Evolutionary conservation across 2,113 vertebrate species (phyloP).

Genomic region (Dipodomys ordii): DNA sequence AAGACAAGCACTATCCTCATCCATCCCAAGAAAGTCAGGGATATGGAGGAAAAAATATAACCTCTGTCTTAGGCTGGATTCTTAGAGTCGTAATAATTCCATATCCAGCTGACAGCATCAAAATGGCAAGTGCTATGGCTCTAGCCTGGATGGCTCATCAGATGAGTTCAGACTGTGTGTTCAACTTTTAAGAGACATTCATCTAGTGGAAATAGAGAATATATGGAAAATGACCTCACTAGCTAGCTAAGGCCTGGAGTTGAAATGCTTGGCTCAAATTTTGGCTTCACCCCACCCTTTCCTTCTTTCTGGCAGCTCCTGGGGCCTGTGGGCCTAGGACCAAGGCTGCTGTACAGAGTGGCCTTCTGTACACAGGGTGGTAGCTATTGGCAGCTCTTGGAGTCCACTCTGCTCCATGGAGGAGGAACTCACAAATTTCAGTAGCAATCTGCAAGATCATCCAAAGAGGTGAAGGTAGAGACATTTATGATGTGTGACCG

Average conservation of each 20-base stretch:
- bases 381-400: slow-evolving; percentile 51
- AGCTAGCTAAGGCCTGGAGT: slow-evolving; percentile 53
- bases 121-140: background rate
- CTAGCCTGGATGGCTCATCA: background rate
- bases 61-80: background rate
- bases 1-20: background rate
- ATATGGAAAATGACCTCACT: slow-evolving; percentile 80
- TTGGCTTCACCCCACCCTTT: slow-evolving; percentile 33
- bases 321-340: background rate
- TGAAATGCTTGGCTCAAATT: slow-evolving; percentile 53
- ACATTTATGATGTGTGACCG: slow-evolving; percentile 45
- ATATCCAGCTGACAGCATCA: background rate
- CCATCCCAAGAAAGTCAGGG: background rate
- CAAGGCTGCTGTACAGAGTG: slow-evolving; percentile 42
- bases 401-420: slow-evolving; percentile 51
- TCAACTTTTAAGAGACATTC: slow-evolving; percentile 50
- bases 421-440: slow-evolving; percentile 55
- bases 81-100: background rate
- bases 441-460: slow-evolving; percentile 62
- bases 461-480: slow-evolving; percentile 40
- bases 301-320: slow-evolving; percentile 54
- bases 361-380: slow-evolving; percentile 39
- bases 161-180: slow-evolving; percentile 20
- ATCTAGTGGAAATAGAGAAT: slow-evolving; percentile 65
- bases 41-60: background rate